Base-by-base conservation (phyloP, 2,797 vertebrate species). In the Gambelia wislizenii region DNA sequence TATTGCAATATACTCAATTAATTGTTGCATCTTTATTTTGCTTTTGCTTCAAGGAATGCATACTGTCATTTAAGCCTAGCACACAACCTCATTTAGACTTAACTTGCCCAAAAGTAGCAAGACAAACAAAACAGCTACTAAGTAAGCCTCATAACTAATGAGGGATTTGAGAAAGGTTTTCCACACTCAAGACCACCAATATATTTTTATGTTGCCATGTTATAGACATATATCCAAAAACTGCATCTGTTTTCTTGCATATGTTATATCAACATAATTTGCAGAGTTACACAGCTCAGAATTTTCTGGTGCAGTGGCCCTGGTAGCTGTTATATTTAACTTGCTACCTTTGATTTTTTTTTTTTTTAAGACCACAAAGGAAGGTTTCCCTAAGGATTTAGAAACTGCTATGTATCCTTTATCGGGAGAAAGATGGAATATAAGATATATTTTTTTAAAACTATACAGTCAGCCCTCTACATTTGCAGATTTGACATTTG, bases 1-100 rank as follows among this genome's bases (percentile, higher is more conserved):
- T 69, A 5, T 59, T 36, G 36, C 27, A 69, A 78, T 59, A 89
- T 13, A 0, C 12, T 74, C 10, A 61, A 20, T 70, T 80, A 44
- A 81, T 44, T 87, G 78, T 44, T 44, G 36, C 25, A 47, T n/a
- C 56, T 85, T 85, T 76, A 61, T 77, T 76, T 39, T 64, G 33
- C 22, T 5, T 30, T 82, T 59, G 22, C 22, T 59, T 6, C 54
- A 61, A 82, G 33, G 44, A 69, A 69, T 25, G 3, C 59, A 49
- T 13, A 70, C n/a, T 22, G 6, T 2, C 39, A 81, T 56, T 54
- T 72, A 42, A 87, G 27, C 4, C 10, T 54, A 4, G 52, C 13
- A 70, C 70, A 2, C 52, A 44, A 44, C 20, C 6, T 72, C 27
- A 13, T 2, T 49, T 52, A 49, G 56, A 33, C 5, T 88, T 18